phyloP scores from a whole-genome alignment of 2,888 invertebrate species.

The Chloroclystis v-ata region DNA sequence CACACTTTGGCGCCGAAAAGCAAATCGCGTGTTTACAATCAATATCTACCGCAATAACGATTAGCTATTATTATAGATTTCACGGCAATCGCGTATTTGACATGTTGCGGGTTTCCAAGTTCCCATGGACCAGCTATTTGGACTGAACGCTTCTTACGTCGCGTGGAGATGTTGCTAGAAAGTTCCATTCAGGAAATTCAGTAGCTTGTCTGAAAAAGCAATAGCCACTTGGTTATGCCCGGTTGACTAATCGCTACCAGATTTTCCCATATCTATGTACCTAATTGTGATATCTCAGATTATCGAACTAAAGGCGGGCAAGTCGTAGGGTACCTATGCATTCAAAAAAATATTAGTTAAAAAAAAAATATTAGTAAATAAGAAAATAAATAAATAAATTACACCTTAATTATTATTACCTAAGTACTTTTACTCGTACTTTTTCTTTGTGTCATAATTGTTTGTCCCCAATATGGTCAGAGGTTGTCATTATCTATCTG shows the following conservation, averaged over 20 bases:
- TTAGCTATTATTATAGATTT: constrained; percentile 52
- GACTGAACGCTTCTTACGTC: constrained; percentile 23
- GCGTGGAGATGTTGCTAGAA: constrained; percentile 13
- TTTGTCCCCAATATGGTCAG: constrained; percentile 21
- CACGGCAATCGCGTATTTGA: constrained; percentile 48
- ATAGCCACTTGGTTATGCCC: too few species aligned
- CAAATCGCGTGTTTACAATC: constrained; percentile 28
- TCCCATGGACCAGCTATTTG: constrained; percentile 29
- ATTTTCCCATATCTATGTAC: too few species aligned
- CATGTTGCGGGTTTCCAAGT: constrained; percentile 33
- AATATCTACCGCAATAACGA: constrained; percentile 32
- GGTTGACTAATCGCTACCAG: too few species aligned
- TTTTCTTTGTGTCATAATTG: background rate
- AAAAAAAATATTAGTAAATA: too few species aligned
- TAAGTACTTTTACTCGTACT: too few species aligned
- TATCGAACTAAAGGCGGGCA: too few species aligned
- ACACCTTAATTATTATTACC: too few species aligned
- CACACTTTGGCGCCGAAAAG: constrained; percentile 9
- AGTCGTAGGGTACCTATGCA: too few species aligned
- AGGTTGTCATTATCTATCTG: constrained; percentile 23
- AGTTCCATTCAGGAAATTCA: constrained; percentile 13
- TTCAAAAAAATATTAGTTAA: too few species aligned
- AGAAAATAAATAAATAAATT: too few species aligned
- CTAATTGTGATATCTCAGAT: too few species aligned
- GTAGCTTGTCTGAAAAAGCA: constrained; percentile 14